Base-by-base conservation (phyloP, 2,797 vertebrate genomes). In the Chiroxiphia lanceolata region DNA sequence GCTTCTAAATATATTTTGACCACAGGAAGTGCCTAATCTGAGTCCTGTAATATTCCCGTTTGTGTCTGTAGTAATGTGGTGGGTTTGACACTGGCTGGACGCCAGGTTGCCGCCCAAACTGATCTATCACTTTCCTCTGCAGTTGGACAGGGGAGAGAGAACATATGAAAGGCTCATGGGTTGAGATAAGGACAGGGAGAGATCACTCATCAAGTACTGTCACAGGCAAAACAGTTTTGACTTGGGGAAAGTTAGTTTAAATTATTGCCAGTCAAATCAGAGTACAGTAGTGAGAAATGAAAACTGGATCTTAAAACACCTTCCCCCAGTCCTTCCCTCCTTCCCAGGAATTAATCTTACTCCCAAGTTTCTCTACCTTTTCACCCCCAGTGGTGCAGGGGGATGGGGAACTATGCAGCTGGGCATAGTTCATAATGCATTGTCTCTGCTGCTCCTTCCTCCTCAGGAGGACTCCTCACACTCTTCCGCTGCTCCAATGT, bases 1-100 rank as follows among this genome's bases (percentile, higher is more conserved):
- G 85, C 77, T 94, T 90, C 95, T 97, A 94, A 96, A 95, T 93
- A 83, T 91, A 90, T 91, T 86, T 90, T 86, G 76, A 63, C n/a
- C 50, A 34, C 44, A 31, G 65, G 87, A 91, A 69, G 69, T 65
- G 15, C 23, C 56, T 92, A 87, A 87, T 94, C 86, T 25, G 65
- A 76, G 70, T 84, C 74, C 74, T 59, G 40, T 53, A 56, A 54
- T 44, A 26, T 79, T 86, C 27, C 57, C 5, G 5, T 79, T 86
- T 81, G 13, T 63, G 34, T 25, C 40, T 80, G 29, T 48, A 67
- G 22, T 45, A 33, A n/a, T 27, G 11, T 59, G 64, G 38, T 29
- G 34, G 59, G 38, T 44, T 67, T 84, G 59, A 33, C 14, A 4
- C 11, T 64, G 44, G 7, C 59, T 63, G 59, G 44, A 53, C 10